Percentiles rank a stretch among this genome's conserved stretches.
phyloP scores from a whole-genome alignment of 2,797 vertebrate genomes.

The Chromobotia macracanthus region DNA sequence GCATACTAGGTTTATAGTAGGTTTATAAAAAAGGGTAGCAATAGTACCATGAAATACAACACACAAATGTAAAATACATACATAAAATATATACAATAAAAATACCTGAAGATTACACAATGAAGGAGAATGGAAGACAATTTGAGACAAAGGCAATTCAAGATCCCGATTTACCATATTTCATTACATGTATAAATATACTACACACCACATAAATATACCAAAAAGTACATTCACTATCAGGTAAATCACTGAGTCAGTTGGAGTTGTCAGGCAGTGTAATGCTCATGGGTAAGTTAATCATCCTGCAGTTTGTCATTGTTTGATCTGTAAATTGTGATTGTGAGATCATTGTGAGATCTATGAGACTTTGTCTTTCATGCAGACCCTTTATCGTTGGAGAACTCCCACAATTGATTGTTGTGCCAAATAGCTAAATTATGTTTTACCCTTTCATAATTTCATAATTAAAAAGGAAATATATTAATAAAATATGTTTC shows the following conservation, averaged over 20 bases:
- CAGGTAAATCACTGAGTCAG: constrained; percentile 23
- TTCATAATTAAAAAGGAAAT: neutral
- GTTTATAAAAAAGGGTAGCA: no score
- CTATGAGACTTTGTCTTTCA: constrained; percentile 67
- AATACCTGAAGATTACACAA: no score
- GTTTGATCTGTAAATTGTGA: neutral
- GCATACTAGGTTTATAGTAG: no score
- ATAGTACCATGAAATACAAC: no score
- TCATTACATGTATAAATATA: constrained; percentile 27
- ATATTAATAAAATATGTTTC: no score
- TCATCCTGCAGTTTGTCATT: neutral
- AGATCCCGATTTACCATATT: constrained; percentile 31
- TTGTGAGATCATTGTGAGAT: no score
- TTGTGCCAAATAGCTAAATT: no score
- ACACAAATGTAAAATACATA: no score
- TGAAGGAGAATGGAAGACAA: no score
- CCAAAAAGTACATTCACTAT: neutral
- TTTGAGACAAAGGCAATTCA: no score
- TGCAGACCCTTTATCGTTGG: constrained; percentile 68
- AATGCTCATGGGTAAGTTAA: constrained; percentile 6
- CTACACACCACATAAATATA: constrained; percentile 10
- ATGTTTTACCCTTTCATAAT: no score
- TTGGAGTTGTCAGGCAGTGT: neutral
- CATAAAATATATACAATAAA: no score
- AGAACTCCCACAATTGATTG: constrained; percentile 53